Percentiles rank a stretch among this genome's conserved stretches.
Evolutionary conservation across 2,797 vertebrate species (phyloP).

Genomic region (Leuciscus waleckii): DNA sequence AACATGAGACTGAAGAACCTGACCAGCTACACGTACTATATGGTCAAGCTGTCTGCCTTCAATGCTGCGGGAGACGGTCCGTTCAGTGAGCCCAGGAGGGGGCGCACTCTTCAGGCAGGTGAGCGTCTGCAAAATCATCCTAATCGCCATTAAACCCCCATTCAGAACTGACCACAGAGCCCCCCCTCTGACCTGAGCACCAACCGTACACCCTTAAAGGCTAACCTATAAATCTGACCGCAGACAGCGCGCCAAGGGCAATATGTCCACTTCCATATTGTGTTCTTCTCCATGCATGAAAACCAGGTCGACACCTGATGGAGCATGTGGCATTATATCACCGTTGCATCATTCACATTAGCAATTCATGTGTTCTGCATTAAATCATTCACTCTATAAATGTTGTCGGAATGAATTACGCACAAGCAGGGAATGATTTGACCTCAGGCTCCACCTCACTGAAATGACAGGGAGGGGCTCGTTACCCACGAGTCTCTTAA

Average conservation of each 20-base stretch:
- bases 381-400: conserved; percentile 48
- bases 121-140: conserved; percentile 44
- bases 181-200: not conserved
- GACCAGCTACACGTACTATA: conserved; percentile 89
- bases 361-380: conserved; percentile 49
- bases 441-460: conserved; percentile 50
- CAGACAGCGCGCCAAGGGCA: conserved; percentile 5
- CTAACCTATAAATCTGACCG: conserved; percentile 30
- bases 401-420: conserved; percentile 49
- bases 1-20: conserved; percentile 86
- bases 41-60: conserved; percentile 90
- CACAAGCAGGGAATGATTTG: conserved; percentile 45
- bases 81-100: conserved; percentile 82
- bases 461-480: conserved; percentile 33
- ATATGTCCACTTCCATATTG: conserved; percentile 9
- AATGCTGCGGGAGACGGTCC: conserved; percentile 93
- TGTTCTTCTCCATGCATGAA: conserved; percentile 12
- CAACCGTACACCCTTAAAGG: conserved; percentile 10
- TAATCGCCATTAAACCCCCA: conserved; percentile 23
- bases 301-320: conserved; percentile 38
- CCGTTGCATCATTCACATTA: conserved; percentile 51
- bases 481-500: conserved; percentile 37
- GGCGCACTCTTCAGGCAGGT: conserved; percentile 91
- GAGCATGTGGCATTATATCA: conserved; percentile 22
- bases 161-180: not conserved